phyloP scores from a whole-genome alignment of 2,113 vertebrate genomes.

The Hepsetus odoe region DNA sequence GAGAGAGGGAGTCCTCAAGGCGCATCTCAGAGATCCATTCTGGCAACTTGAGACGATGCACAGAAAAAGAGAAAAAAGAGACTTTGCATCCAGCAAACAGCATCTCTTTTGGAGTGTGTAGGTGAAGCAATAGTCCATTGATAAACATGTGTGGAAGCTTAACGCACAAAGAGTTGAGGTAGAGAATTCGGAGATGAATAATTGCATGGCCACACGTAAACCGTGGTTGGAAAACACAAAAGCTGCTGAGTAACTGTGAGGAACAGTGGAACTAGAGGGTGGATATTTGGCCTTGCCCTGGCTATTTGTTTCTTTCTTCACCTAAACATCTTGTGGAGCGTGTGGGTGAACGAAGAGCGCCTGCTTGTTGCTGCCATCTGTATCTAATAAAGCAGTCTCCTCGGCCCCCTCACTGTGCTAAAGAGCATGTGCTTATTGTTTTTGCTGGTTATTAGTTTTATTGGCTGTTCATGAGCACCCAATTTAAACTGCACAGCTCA shows the following conservation, averaged over 20 bases:
- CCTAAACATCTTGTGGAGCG: conserved; percentile 60
- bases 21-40: conserved; percentile 53
- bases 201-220: conserved; percentile 68
- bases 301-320: conserved; percentile 55
- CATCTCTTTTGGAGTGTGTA: conserved; percentile 58
- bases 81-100: conserved; percentile 54
- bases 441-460: conserved; percentile 56
- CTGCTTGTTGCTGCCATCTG: conserved; percentile 51
- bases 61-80: conserved; percentile 51
- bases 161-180: conserved; percentile 57
- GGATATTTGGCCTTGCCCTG: conserved; percentile 57
- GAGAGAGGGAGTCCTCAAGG: conserved; percentile 43
- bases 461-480: conserved; percentile 46
- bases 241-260: conserved; percentile 71
- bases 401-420: conserved; percentile 15
- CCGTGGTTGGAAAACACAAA: conserved; percentile 74
- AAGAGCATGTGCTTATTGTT: conserved; percentile 48
- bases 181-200: conserved; percentile 68
- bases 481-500: conserved; percentile 48
- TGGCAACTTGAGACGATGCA: conserved; percentile 65
- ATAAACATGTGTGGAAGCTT: conserved; percentile 68
- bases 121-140: conserved; percentile 61
- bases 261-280: conserved; percentile 55
- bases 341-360: conserved; percentile 48
- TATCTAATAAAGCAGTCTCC: conserved; percentile 48